Evolutionary conservation across 2,888 invertebrate species (phyloP), one percentile per base, ranked within the genome.

Genomic region (Poecilobothrus nobilitatus): DNA sequence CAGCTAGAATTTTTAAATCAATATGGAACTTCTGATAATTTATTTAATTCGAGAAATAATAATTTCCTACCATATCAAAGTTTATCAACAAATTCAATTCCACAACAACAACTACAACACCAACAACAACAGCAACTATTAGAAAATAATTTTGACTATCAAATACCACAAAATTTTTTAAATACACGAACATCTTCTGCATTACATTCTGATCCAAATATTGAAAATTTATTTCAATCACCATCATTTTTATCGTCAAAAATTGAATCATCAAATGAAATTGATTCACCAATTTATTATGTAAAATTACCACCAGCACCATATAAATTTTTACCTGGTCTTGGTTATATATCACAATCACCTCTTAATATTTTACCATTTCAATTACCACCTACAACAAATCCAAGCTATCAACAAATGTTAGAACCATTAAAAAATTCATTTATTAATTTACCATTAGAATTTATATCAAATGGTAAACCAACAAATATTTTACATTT

Each of bases 291-390:
- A 61, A 91, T 94, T 73, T 94, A 91, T 81, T 94, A 92, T 82
- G 92, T 94, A 71, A 86, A 91, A 72, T 82, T 94, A 70, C 94
- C 94, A 0, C 91, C 94, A 4, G 88, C 91, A 63, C 93, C 94
- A 0, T 94, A 94, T 82, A 89, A 91, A 84, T 92, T 89, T 78
- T 89, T 93, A 2, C 92, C 92, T 0, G 92, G 93, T 2, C 80
- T 92, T 62, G 94, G 93, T 0, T 93, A 93, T 80, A 89, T 94
- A 22, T 92, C 92, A 0, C 91, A 91, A 74, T 91, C 92, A 0
- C 88, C 89, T 2, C 76, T 76, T 71, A 79, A 65, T 37, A 34
- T 37, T 7, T 33, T 65, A 65, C 65, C 37, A 65, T 65, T 65
- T 65, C 37, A 33, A n/a, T 37, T 65, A 6, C 20, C 65, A 20